Evolutionary conservation across 2,113 vertebrate species (phyloP).

Genomic region (Bungarus multicinctus): DNA sequence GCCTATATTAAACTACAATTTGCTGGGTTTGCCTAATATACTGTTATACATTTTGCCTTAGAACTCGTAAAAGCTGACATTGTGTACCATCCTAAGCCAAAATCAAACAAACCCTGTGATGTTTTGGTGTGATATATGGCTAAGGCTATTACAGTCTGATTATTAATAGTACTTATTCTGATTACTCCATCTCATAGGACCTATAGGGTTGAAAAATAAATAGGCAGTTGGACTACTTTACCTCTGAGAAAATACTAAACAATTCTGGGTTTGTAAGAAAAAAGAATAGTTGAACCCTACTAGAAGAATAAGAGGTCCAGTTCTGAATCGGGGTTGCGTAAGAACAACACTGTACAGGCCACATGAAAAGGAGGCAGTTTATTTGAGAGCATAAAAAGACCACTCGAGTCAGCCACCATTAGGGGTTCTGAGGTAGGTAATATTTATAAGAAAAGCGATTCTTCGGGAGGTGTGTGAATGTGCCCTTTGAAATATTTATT

Average conservation of each 20-base stretch:
- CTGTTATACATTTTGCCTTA: not conserved
- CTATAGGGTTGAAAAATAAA: not conserved
- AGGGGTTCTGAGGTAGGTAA: not conserved
- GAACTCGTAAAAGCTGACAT: not conserved
- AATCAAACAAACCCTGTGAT: not conserved
- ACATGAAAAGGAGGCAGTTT: not conserved
- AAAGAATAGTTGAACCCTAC: not conserved
- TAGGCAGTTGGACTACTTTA: not conserved
- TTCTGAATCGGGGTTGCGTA: not conserved
- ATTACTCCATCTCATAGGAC: not conserved
- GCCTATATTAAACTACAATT: not conserved
- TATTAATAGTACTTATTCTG: not conserved
- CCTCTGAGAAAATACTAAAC: not conserved
- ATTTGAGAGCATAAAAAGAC: not conserved
- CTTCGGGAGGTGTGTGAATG: not conserved
- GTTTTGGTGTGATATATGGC: not conserved
- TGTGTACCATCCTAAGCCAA: not conserved
- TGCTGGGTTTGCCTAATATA: not conserved
- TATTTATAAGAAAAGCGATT: not conserved
- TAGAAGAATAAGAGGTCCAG: not conserved
- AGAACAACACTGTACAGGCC: not conserved
- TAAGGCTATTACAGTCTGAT: not conserved
- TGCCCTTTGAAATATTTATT: not conserved
- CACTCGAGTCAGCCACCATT: not conserved
- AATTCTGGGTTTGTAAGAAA: not conserved